Evolutionary conservation across 2,113 vertebrate genomes (phyloP).

Genomic region (Pseudorasbora parva): DNA sequence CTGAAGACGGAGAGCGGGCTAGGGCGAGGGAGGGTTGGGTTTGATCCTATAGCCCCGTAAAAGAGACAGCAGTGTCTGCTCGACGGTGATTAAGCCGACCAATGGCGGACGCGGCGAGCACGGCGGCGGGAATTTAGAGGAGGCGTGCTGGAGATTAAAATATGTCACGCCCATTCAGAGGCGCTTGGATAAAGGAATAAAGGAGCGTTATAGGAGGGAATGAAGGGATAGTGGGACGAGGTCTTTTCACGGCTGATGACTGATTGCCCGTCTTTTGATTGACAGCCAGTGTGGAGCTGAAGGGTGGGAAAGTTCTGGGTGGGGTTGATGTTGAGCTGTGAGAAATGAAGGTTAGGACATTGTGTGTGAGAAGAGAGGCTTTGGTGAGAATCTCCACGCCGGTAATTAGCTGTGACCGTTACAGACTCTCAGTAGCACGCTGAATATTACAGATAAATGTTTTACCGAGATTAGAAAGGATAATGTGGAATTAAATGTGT

Average conservation of each 20-base stretch:
- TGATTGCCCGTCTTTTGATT: constrained; percentile 78
- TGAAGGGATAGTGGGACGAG: constrained; percentile 65
- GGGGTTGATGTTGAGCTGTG: constrained; percentile 65
- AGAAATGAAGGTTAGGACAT: constrained; percentile 70
- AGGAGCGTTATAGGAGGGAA: constrained; percentile 57
- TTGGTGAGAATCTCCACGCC: constrained; percentile 59
- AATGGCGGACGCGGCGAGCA: constrained; percentile 58
- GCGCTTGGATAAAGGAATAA: constrained; percentile 58
- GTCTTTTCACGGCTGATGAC: constrained; percentile 72
- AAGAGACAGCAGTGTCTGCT: constrained; percentile 55
- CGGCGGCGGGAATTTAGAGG: constrained; percentile 58
- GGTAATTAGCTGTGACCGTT: constrained; percentile 36
- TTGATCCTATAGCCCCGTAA: constrained; percentile 42
- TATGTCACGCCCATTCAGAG: constrained; percentile 56
- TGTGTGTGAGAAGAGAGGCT: constrained; percentile 59
- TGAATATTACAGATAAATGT: constrained; percentile 14
- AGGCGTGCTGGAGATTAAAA: constrained; percentile 56
- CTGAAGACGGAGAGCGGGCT: constrained; percentile 45
- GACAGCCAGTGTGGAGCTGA: constrained; percentile 65
- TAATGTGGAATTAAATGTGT: not conserved
- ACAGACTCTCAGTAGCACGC: not conserved
- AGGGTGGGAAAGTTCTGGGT: constrained; percentile 59
- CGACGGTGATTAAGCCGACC: constrained; percentile 57
- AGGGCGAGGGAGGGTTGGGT: constrained; percentile 26
- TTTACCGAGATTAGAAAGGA: not conserved